Conservation (phyloP, 1,140 invertebrate genomes). For the Zaprionus capensis region DNA sequence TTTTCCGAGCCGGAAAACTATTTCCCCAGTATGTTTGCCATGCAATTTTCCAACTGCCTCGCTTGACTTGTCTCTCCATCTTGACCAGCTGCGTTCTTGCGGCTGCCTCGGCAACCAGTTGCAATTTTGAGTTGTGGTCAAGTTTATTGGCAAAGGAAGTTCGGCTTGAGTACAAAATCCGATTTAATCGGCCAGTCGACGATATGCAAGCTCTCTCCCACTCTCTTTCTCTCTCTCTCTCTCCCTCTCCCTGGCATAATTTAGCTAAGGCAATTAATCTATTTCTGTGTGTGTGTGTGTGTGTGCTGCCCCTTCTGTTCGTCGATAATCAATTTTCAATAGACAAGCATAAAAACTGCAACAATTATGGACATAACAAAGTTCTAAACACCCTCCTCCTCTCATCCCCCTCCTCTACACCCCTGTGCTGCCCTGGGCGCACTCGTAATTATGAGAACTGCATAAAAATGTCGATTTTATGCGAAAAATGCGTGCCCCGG, state of each 20-base stretch:
- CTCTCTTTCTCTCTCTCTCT: neutral
- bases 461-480: conserved; percentile 80
- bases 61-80: neutral
- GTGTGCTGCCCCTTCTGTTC: neutral
- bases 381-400: conserved; percentile 17
- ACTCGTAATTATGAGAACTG: conserved; percentile 40
- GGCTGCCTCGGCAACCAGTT: neutral
- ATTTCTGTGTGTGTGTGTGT: neutral
- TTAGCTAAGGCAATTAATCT: neutral
- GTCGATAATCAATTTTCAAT: conserved; percentile 47
- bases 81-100: conserved; percentile 21
- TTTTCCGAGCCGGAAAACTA: conserved; percentile 36
- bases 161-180: conserved; percentile 24
- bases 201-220: neutral
- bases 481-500: conserved; percentile 73
- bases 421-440: neutral
- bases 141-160: conserved; percentile 29
- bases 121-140: conserved; percentile 29
- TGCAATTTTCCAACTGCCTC: conserved; percentile 18
- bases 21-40: conserved; percentile 15
- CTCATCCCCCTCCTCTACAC: neutral
- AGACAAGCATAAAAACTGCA: conserved; percentile 43
- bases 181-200: conserved; percentile 9
- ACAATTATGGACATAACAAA: conserved; percentile 43
- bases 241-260: neutral